Evolutionary conservation across 2,888 invertebrate genomes (phyloP).

Genomic region (Eilema depressum): DNA sequence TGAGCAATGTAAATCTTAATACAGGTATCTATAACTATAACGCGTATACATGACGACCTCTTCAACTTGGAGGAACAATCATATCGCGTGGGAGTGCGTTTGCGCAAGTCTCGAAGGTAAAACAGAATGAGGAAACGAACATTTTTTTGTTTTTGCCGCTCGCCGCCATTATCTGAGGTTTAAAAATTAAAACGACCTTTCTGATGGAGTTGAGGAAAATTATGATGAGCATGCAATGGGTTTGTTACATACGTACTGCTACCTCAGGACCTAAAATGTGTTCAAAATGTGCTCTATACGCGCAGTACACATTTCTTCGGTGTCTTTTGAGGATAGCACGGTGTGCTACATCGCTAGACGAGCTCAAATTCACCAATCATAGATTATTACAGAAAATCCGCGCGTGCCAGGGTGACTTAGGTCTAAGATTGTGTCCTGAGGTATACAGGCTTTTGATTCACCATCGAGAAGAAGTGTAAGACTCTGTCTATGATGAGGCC

Average conservation of each 20-base stretch:
- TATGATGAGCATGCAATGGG: slow-evolving; percentile 27
- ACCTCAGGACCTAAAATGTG: no score
- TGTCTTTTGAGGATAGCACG: no score
- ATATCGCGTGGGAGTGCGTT: slow-evolving; percentile 26
- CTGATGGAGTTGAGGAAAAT: slow-evolving; percentile 31
- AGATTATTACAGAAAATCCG: no score
- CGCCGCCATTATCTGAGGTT: slow-evolving; percentile 14
- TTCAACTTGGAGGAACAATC: slow-evolving; percentile 20
- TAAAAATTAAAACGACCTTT: slow-evolving; percentile 24
- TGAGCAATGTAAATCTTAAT: slow-evolving; percentile 22
- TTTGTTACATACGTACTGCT: neutral
- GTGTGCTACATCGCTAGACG: no score
- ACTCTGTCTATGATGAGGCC: no score
- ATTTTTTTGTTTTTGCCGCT: slow-evolving; percentile 21
- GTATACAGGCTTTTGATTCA: no score
- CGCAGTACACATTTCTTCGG: no score
- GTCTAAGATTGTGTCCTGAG: no score
- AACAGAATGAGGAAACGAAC: slow-evolving; percentile 27
- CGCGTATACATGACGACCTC: slow-evolving; percentile 20
- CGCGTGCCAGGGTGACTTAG: no score
- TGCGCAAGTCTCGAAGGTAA: slow-evolving; percentile 28
- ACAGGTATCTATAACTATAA: slow-evolving; percentile 22
- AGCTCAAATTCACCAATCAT: no score
- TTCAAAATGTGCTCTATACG: no score
- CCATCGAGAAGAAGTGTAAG: no score